Conservation (phyloP, 2,888 invertebrate species). For the Ceraclea dissimilis region DNA sequence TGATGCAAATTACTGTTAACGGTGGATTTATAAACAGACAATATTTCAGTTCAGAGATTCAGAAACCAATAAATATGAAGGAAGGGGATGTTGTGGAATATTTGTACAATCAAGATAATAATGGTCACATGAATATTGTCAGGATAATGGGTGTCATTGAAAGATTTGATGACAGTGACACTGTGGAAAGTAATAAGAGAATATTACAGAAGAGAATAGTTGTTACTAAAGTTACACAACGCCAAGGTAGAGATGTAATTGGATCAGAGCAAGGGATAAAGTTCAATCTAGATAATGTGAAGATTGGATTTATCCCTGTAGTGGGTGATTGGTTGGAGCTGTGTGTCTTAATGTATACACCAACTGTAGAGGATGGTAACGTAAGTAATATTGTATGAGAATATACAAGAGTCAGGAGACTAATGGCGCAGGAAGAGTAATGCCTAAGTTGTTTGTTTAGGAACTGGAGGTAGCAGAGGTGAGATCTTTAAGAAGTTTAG, state of each 20-base stretch:
- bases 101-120: constrained; percentile 35
- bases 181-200: constrained; percentile 21
- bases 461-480: constrained; percentile 56
- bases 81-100: constrained; percentile 52
- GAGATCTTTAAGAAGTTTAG: constrained; percentile 49
- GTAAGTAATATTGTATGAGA: not conserved
- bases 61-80: constrained; percentile 31
- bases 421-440: no score
- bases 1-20: constrained; percentile 48
- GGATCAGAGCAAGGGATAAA: constrained; percentile 50
- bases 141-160: constrained; percentile 47
- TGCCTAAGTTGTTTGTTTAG: no score
- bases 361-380: not conserved
- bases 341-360: constrained; percentile 47
- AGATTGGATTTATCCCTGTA: constrained; percentile 57
- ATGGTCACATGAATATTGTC: constrained; percentile 45
- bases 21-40: constrained; percentile 50
- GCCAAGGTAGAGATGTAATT: constrained; percentile 35
- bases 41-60: not conserved
- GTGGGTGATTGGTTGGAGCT: constrained; percentile 64
- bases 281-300: constrained; percentile 54
- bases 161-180: not conserved
- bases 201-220: constrained; percentile 31
- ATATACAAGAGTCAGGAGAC: no score
- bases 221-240: constrained; percentile 35